Evolutionary conservation across 2,113 vertebrate genomes (phyloP), one percentile per base, ranked within the genome.

Genomic region (Pavo muticus): DNA sequence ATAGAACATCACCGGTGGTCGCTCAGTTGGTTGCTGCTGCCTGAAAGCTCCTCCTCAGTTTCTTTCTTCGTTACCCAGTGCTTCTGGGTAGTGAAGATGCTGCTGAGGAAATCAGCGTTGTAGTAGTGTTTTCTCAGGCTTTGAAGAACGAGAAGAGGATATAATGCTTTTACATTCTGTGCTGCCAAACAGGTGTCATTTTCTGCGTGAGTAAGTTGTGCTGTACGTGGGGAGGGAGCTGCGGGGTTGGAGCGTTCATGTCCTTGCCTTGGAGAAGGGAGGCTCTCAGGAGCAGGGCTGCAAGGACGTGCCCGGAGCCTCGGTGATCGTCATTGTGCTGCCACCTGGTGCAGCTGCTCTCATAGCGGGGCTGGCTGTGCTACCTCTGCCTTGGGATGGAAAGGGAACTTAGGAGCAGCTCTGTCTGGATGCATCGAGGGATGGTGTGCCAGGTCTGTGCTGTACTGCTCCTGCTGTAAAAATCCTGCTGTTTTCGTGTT

Each of bases 141-240:
- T 86, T 21, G 54, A 54, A 52, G 76, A 75, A 76, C 61, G 52
- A 21, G 56, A 72, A n/a, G 59, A 25, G 37, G 30, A 6, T 77
- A 9, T 80, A 70, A n/a, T 21, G n/a, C 2, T 44, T 64, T 60
- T 8, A 1, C 48, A 4, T 60, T 82, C 70, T 39, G 0, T 50
- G n/a, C 32, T 87, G 83, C 29, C 50, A 57, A 42, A 39, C 56
- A 29, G 2, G 30, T 27, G 56, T 13, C 23, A 0, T 17, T 45
- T 15, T 64, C 47, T 57, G 29, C 35, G 5, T 47, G 78, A 81
- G 14, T 47, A 81, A 81, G 14, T 50, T 40, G 47, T 3, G 2
- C 30, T 24, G 11, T 47, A 2, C 29, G 4, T 4, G 4, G 37
- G 1, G 6, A 16, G 14, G 16, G 1, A 11, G 4, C 35, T 3